These are phyloP conservation scores for Tricholauxania praeusta DNA, from an alignment of 2,888 invertebrate genomes.

Conservation along the genomic window DNA sequence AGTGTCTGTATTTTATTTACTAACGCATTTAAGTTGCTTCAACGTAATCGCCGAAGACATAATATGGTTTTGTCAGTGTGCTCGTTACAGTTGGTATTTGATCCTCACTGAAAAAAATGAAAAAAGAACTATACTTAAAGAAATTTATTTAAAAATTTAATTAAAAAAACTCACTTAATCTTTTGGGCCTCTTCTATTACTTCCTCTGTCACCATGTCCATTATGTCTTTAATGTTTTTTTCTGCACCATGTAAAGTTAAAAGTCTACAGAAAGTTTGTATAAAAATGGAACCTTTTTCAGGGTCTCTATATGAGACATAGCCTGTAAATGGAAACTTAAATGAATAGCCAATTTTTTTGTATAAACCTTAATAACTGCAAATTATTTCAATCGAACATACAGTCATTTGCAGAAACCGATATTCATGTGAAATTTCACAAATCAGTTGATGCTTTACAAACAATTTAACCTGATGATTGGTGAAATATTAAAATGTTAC, in stretches of 20 bases:
- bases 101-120: slow-evolving; percentile 51
- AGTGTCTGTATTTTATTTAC: too few species aligned
- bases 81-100: slow-evolving; percentile 64
- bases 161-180: slow-evolving; percentile 51
- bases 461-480: too few species aligned
- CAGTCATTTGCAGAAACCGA: too few species aligned
- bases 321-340: slow-evolving; percentile 47
- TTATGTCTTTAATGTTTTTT: slow-evolving; percentile 59
- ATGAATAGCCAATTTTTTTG: background rate
- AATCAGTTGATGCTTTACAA: too few species aligned
- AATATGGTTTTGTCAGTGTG: slow-evolving; percentile 62
- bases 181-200: too few species aligned
- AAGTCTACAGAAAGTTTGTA: slow-evolving; percentile 61
- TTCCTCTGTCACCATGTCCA: too few species aligned
- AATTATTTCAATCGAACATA: too few species aligned
- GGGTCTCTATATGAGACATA: slow-evolving; percentile 65
- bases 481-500: too few species aligned
- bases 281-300: slow-evolving; percentile 62
- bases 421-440: too few species aligned
- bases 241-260: slow-evolving; percentile 52
- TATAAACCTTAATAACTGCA: too few species aligned
- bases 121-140: slow-evolving; percentile 2
- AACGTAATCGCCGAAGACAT: slow-evolving; percentile 62
- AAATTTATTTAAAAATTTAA: too few species aligned
- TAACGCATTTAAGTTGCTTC: slow-evolving; percentile 44